Evolutionary conservation across 2,888 invertebrate genomes (phyloP), one percentile per base, ranked within the genome.

Genomic region (Ametastegia equiseti): DNA sequence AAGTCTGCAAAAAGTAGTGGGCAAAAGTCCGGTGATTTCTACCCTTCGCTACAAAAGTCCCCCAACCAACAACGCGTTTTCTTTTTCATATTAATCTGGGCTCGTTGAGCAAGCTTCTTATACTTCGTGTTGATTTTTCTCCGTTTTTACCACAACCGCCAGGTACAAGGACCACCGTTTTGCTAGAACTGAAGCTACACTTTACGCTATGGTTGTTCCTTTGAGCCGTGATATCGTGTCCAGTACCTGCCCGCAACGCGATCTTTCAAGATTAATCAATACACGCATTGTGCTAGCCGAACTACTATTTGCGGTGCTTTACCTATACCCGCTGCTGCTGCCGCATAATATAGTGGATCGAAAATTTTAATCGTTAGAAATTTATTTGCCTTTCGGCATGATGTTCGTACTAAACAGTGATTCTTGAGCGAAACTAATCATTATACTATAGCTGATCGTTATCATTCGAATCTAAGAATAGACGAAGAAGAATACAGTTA

Each of bases 11-110:
- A n/a, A n/a, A n/a, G 30, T 7, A n/a, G 7, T 71, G 45, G 45
- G 36, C 30, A 36, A 75, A 54, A 50, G 54, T 36, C 23, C 36
- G 63, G n/a, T n/a, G 63, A 78, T 54, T 79, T 67, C 30, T 65
- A 81, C 60, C 50, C 67, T 13, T 79, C 81, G 81, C 81, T 79
- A 69, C 65, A 39, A 27, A 33, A 36, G 27, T 11, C 42, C 50
- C n/a, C 50, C n/a, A 27, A 23, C 79, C 60, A 79, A 79, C 81
- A 79, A 67, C 81, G 57, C 79, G 81, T 54, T 79, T 84, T 84
- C 84, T 84, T 83, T 81, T 82, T 83, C 84, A 83, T 82, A 84
- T 85, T 84, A 85, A 85, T 85, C 82, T 83, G 79, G 79, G 67
- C 81, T 81, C 77, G 81, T 81, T 81, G 79, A 79, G 54, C 81